Evolutionary conservation across 2,797 vertebrate species (phyloP).

Genomic region (Crotalus adamanteus): DNA sequence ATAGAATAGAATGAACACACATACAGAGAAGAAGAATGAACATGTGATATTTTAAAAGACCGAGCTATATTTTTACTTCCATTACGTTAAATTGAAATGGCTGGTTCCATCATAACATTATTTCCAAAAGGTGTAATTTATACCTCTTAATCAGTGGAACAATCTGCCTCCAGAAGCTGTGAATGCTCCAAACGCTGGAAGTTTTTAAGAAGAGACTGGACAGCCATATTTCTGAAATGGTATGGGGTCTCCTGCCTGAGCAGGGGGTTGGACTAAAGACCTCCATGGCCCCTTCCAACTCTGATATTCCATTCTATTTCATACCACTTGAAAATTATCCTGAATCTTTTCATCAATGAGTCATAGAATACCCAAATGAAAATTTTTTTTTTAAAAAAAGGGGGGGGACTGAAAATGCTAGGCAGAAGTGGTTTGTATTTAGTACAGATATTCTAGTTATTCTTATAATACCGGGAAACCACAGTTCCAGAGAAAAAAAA

Average conservation of each 20-base stretch:
- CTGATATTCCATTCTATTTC: no score
- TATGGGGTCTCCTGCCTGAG: no score
- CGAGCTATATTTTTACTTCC: neutral
- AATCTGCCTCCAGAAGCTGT: no score
- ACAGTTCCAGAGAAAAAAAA: rapidly evolving
- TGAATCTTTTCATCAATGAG: neutral
- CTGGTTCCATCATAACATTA: neutral
- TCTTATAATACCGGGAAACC: neutral
- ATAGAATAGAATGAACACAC: neutral
- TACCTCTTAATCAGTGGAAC: no score
- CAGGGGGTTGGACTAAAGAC: no score
- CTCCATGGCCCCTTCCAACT: no score
- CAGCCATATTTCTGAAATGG: no score
- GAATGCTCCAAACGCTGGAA: no score
- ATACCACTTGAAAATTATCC: neutral
- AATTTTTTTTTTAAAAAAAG: neutral
- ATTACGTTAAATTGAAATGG: neutral
- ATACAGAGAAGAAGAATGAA: neutral
- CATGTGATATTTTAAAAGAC: neutral
- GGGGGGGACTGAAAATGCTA: neutral
- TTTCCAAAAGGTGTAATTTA: neutral
- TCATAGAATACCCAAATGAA: neutral
- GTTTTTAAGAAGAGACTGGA: no score
- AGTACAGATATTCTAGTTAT: neutral
- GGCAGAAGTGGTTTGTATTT: neutral